phyloP scores from a whole-genome alignment of 2,797 vertebrate species.

The Antennarius maculatus region DNA sequence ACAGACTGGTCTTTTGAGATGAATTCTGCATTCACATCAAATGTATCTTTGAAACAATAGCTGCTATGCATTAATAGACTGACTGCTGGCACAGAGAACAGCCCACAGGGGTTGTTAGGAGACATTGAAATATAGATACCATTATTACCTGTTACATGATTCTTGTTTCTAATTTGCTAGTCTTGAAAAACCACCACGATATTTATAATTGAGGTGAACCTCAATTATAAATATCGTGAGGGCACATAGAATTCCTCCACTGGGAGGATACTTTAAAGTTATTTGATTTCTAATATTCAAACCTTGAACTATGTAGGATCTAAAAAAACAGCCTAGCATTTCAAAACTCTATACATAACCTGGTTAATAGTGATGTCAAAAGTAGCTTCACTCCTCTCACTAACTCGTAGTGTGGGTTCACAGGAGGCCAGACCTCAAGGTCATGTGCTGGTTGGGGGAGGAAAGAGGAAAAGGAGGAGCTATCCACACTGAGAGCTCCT shows the following conservation, averaged over 20 bases:
- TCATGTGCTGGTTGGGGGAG: constrained; percentile 28
- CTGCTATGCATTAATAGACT: not conserved
- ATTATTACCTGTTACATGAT: too few relatives aligned
- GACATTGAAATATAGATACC: too few relatives aligned
- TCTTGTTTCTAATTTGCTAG: too few relatives aligned
- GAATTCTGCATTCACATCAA: not conserved
- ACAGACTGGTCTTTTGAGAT: constrained; percentile 14
- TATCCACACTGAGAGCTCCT: constrained; percentile 3
- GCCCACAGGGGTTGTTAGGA: too few relatives aligned
- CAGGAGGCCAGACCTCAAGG: constrained; percentile 41
- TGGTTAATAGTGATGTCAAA: not conserved
- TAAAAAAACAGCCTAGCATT: not conserved
- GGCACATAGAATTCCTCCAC: too few relatives aligned
- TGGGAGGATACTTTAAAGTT: too few relatives aligned
- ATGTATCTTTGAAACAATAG: constrained; percentile 7
- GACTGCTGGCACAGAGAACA: not conserved
- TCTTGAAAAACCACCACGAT: too few relatives aligned
- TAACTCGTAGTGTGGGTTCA: constrained; percentile 30
- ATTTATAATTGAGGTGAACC: too few relatives aligned
- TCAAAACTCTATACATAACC: not conserved
- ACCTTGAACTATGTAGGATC: too few relatives aligned
- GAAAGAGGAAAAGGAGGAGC: constrained; percentile 47
- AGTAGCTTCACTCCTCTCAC: not conserved
- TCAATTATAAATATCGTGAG: too few relatives aligned
- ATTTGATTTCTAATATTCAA: too few relatives aligned